Evolutionary conservation across 2,888 invertebrate genomes (phyloP).

Genomic region (Drosophila birchii): DNA sequence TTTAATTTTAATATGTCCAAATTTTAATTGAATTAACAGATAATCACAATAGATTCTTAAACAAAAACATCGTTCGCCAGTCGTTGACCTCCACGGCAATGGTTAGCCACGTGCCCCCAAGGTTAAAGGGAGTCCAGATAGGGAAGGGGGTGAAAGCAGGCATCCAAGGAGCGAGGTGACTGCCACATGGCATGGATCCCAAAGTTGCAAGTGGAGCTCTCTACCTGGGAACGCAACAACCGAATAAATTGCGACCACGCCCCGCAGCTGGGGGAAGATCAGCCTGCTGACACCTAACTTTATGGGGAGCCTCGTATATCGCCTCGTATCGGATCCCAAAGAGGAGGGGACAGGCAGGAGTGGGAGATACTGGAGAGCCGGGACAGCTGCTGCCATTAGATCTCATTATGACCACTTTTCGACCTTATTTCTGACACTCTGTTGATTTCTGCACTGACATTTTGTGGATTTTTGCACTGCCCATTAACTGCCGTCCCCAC

Average conservation of each 20-base stretch:
- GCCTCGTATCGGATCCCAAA: constrained; percentile 2
- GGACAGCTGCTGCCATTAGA: constrained; percentile 67
- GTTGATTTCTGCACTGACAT: constrained; percentile 70
- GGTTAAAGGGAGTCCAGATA: constrained; percentile 39
- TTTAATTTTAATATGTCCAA: not conserved
- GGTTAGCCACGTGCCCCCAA: constrained; percentile 68
- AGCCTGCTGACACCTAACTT: constrained; percentile 72
- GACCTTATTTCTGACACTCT: constrained; percentile 61
- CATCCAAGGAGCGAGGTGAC: too few species aligned
- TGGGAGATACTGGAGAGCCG: not conserved
- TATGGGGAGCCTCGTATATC: constrained; percentile 24
- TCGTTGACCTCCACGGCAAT: constrained; percentile 54
- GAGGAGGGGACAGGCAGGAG: not conserved
- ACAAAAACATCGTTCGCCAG: constrained; percentile 1
- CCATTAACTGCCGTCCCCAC: constrained; percentile 14
- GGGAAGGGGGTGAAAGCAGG: too few species aligned
- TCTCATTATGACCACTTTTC: constrained; percentile 56
- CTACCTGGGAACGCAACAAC: constrained; percentile 12
- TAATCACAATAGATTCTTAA: not conserved
- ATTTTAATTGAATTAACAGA: not conserved
- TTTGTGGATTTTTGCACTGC: constrained; percentile 55
- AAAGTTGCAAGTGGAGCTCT: constrained; percentile 6
- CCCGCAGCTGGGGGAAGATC: constrained; percentile 54
- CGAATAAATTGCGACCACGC: constrained; percentile 69
- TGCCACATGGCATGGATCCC: constrained; percentile 34